These are phyloP conservation scores for Tipula helvola DNA, from an alignment of 2,888 invertebrate species.

Conservation along the genomic window DNA sequence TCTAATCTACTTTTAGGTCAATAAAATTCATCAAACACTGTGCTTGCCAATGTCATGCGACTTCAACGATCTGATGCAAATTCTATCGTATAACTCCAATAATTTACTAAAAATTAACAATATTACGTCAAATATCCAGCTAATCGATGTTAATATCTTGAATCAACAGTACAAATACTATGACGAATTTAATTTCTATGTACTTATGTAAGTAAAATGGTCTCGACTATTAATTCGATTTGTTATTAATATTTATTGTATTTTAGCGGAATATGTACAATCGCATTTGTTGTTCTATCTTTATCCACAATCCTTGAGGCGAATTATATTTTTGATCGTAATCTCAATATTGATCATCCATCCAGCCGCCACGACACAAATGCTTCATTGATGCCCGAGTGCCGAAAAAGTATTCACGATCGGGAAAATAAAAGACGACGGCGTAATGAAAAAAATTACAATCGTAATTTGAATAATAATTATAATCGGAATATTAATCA, in stretches of 20 bases:
- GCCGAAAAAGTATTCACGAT: not conserved
- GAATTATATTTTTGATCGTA: not conserved
- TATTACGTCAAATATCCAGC: slow-evolving; percentile 23
- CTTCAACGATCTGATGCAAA: slow-evolving; percentile 21
- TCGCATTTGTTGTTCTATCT: not conserved
- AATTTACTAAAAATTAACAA: slow-evolving; percentile 22
- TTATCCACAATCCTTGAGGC: not conserved
- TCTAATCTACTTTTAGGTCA: slow-evolving; percentile 17
- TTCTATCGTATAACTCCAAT: slow-evolving; percentile 20
- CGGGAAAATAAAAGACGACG: not conserved
- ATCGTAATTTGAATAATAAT: not conserved
- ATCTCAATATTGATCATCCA: not conserved
- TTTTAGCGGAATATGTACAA: not conserved
- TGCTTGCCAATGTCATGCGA: slow-evolving; percentile 26
- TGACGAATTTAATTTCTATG: slow-evolving; percentile 24
- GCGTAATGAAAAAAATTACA: not conserved
- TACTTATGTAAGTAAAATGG: slow-evolving; percentile 21
- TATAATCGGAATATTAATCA: not conserved
- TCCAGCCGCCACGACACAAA: not conserved
- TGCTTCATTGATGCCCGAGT: not conserved
- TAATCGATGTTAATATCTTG: slow-evolving; percentile 21
- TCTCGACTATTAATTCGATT: not conserved
- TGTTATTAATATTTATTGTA: not conserved
- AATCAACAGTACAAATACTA: slow-evolving; percentile 21
- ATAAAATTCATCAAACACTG: slow-evolving; percentile 24